Conservation (phyloP, 30 jellyfish, hydroid and myxozoan species). For the Hydra vulgaris region DNA sequence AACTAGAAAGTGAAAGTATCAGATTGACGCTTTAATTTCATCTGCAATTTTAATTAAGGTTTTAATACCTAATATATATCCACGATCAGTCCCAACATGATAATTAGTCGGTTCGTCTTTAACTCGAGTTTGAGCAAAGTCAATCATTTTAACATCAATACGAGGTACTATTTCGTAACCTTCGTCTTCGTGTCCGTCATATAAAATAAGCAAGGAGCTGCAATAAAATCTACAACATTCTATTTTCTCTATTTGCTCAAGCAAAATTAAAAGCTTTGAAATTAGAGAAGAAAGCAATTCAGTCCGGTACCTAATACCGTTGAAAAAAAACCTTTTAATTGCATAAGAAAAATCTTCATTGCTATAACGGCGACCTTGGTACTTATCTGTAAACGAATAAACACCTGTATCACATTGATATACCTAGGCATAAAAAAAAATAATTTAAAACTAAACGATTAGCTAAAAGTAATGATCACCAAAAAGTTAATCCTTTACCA, state of each 20-base stretch:
- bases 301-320: constrained; percentile 28
- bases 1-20: no score
- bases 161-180: constrained; percentile 20
- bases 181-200: constrained; percentile 33
- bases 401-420: constrained; percentile 35
- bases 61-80: constrained; percentile 56
- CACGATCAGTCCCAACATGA: constrained; percentile 65
- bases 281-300: constrained; percentile 32
- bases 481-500: constrained; percentile 33
- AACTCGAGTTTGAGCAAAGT: constrained; percentile 59
- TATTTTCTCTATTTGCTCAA: constrained; percentile 21
- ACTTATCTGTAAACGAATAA: constrained; percentile 53
- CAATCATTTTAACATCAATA: constrained; percentile 56
- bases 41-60: constrained; percentile 20
- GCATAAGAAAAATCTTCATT: constrained; percentile 36
- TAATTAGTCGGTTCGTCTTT: constrained; percentile 37
- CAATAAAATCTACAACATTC: constrained; percentile 62
- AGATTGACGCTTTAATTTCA: background rate
- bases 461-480: background rate
- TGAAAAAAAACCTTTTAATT: constrained; percentile 26
- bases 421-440: background rate
- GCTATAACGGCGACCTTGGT: constrained; percentile 55
- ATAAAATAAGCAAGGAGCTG: constrained; percentile 64
- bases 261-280: constrained; percentile 24
- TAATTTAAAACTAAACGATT: background rate